Conservation (phyloP, 2,888 invertebrate genomes). For the Zelleria hepariella region DNA sequence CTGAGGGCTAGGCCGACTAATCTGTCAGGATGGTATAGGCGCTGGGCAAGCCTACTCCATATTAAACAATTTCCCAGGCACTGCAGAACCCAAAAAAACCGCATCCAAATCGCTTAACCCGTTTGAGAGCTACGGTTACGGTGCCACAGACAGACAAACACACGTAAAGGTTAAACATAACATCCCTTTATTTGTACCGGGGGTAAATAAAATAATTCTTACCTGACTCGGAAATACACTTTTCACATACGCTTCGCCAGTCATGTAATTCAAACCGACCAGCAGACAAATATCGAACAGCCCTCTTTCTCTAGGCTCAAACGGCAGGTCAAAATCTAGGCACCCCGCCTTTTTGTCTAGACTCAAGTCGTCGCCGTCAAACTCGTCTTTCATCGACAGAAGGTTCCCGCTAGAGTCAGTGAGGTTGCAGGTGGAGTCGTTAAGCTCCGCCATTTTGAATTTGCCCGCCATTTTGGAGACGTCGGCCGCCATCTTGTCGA, state of each 20-base stretch:
- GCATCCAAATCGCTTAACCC: no score
- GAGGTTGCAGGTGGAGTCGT: conserved; percentile 44
- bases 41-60: no score
- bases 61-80: no score
- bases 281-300: conserved; percentile 79
- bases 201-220: no score
- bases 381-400: conserved; percentile 37
- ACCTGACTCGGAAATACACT: conserved; percentile 78
- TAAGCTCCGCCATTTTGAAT: conserved; percentile 34
- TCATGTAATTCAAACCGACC: conserved; percentile 77
- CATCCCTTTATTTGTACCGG: no score
- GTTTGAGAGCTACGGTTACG: no score
- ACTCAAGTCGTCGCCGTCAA: conserved; percentile 37
- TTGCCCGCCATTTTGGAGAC: conserved; percentile 10
- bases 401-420: conserved; percentile 46
- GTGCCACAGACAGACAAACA: no score
- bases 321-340: conserved; percentile 46
- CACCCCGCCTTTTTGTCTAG: conserved; percentile 59
- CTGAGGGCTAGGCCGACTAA: no score
- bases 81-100: no score
- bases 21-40: no score
- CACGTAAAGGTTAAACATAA: no score
- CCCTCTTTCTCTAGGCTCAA: conserved; percentile 49
- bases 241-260: conserved; percentile 78
- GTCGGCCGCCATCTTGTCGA: conserved; percentile 20